Base-by-base conservation (phyloP, 2,797 vertebrate species). In the Thripadectes ignobilis region DNA sequence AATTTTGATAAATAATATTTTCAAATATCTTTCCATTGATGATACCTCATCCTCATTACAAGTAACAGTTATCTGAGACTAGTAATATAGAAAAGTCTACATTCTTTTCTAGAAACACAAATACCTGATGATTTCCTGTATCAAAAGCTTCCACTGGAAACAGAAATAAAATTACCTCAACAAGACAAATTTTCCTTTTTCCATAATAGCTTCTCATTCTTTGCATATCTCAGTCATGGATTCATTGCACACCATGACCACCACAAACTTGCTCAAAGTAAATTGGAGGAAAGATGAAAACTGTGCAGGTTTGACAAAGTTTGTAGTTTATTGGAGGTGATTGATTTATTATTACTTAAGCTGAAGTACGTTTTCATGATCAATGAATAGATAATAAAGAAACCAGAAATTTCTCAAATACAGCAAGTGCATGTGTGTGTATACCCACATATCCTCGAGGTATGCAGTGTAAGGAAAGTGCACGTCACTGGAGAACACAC, bases 1-100 rank as follows among this genome's bases (percentile, higher is more conserved):
- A 88, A 38, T 95, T 97, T 90, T 95, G 69, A 93, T 15, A 90
- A 89, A 92, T 30, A 90, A 59, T 87, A 91, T 94, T 94, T 94
- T 94, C 65, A 95, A 88, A n/a, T 92, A 81, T 46, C 77, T 88
- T 95, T 72, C 73, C 27, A 91, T 46, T 85, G 61, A 85, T 85
- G 23, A 74, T 76, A 91, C 5, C 22, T 75, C 14, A 76, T 81
- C 8, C 41, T 16, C 26, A 46, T 76, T 62, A 54, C 18, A 76
- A 69, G 63, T 55, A 89, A 88, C 22, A 39, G 59, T 59, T 26
- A 63, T 55, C 48, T 46, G 43, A 94, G 43, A 69, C 36, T 16
- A 52, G 30, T 43, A 85, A 92, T 43, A 87, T 21, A 58, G n/a
- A 41, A 68, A 80, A 87, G 51, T 73, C 27, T 54, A 77, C 38